Percentiles rank a stretch among this genome's conserved stretches.
Conservation (phyloP, 2,888 invertebrate genomes). For the Thysanoteuthis rhombus region DNA sequence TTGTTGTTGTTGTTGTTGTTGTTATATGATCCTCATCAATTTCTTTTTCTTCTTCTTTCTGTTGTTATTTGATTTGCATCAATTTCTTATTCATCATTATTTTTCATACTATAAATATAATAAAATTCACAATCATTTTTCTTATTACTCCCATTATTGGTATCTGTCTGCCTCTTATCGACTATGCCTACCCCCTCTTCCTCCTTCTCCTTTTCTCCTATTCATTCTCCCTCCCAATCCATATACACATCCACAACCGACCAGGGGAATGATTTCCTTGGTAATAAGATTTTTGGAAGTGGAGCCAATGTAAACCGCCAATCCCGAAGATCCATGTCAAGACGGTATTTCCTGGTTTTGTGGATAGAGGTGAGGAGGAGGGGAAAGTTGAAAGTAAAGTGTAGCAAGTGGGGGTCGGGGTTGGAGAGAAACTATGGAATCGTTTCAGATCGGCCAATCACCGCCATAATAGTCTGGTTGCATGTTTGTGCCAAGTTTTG, state of each 20-base stretch:
- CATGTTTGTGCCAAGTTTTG: conserved; percentile 12
- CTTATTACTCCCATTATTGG: background rate
- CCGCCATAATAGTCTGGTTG: background rate
- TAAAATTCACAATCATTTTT: background rate
- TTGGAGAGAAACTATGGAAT: background rate
- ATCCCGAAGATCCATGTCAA: conserved; percentile 12
- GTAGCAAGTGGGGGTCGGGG: background rate
- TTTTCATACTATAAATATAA: background rate
- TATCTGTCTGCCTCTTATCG: background rate
- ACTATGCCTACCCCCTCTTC: no score
- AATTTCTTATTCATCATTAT: background rate
- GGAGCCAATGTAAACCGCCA: background rate
- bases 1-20: background rate
- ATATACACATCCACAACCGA: background rate
- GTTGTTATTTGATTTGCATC: background rate
- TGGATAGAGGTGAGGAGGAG: background rate
- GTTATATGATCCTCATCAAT: background rate
- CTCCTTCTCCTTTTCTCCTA: background rate
- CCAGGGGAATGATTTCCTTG: background rate
- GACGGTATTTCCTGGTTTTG: background rate
- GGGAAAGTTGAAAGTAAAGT: background rate
- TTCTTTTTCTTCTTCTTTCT: background rate
- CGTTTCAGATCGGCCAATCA: background rate
- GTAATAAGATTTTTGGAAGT: background rate
- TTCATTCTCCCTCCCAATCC: background rate